phyloP scores from a whole-genome alignment of 2,797 vertebrate genomes.

The Trematomus bernacchii region DNA sequence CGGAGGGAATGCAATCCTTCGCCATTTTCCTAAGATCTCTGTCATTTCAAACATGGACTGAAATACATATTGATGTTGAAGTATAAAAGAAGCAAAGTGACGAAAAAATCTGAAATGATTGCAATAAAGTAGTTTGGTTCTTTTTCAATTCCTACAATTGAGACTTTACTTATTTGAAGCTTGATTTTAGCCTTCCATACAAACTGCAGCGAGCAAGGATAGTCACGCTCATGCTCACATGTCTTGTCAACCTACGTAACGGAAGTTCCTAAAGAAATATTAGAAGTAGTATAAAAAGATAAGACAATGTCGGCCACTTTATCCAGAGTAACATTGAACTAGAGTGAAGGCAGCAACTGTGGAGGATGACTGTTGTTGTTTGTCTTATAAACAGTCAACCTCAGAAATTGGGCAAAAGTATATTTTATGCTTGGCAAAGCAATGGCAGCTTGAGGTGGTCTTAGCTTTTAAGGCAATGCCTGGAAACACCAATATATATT shows the following conservation, averaged over 20 bases:
- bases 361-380: conserved; percentile 54
- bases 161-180: conserved; percentile 21
- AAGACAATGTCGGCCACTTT: conserved; percentile 44
- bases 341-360: conserved; percentile 43
- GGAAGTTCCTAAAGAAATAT: conserved; percentile 33
- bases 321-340: conserved; percentile 53
- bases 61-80: conserved; percentile 49
- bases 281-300: conserved; percentile 41
- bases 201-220: conserved; percentile 1
- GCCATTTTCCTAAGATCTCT: conserved; percentile 42
- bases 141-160: conserved; percentile 41
- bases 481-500: conserved; percentile 27
- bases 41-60: conserved; percentile 57
- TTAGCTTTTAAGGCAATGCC: conserved; percentile 46
- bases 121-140: conserved; percentile 36
- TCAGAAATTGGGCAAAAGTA: conserved; percentile 45
- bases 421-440: conserved; percentile 44
- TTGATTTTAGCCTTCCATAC: conserved; percentile 15
- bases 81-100: conserved; percentile 29
- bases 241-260: conserved; percentile 29
- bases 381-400: conserved; percentile 60
- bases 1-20: conserved; percentile 35
- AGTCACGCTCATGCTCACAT: conserved; percentile 10
- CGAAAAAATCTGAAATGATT: conserved; percentile 24
- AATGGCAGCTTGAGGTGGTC: conserved; percentile 45